Evolutionary conservation across 2,113 vertebrate genomes (phyloP), one percentile per base, ranked within the genome.

Genomic region (Eupsittula cactorum): DNA sequence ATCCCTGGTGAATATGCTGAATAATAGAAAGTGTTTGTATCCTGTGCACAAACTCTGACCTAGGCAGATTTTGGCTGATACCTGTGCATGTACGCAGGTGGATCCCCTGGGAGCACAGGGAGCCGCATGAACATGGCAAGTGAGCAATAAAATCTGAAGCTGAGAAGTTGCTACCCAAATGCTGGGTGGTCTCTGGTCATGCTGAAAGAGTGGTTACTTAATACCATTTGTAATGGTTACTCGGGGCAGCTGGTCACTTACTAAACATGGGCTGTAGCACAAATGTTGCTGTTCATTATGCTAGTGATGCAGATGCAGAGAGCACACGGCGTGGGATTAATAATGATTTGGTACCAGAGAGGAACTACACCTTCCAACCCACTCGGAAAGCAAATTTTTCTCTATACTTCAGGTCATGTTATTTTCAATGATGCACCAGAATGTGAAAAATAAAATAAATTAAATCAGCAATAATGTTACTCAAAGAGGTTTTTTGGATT

Each of bases 171-270:
- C 69, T 83, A 9, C n/a, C 13, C 5, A 7, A 60, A 4, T 11
- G 14, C 86, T 75, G 95, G 91, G 96, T 95, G 93, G 95, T 95
- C 94, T 80, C 74, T 63, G 78, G 93, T 81, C 79, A 27, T 53
- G 82, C 91, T 69, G 77, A 70, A 93, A 81, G 88, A 44, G 65
- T 62, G 94, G 89, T 89, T 91, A 95, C 87, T 95, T 94, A 95
- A 96, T 76, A 95, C 91, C 33, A 65, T 76, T 89, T 95, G 91
- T 85, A 95, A 89, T 84, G 85, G 82, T 59, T 90, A 11, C 90
- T 83, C 7, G 79, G 82, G 92, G 85, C 90, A 95, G 95, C 87
- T 86, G 87, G 68, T 86, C 2, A 4, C 79, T 95, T 31, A 2
- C 81, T 65, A 46, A 82, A 87, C 83, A 91, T 44, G 75, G 81